These are phyloP conservation scores for Amphiprion percula DNA, from an alignment of 2,113 vertebrate genomes.

Conservation along the genomic window DNA sequence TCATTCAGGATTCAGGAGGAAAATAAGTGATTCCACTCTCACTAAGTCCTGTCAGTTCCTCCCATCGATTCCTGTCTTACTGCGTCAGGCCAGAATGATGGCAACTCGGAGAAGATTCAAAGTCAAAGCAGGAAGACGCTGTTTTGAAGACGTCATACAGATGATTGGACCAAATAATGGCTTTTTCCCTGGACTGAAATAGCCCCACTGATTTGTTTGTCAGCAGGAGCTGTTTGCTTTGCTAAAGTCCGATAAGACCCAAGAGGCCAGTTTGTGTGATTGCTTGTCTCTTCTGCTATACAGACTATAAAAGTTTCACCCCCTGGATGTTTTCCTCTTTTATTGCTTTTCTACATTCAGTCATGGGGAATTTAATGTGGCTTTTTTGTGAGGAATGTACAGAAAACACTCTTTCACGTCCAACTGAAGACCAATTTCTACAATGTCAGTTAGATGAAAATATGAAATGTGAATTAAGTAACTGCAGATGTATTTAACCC, in stretches of 20 bases:
- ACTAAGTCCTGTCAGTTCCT: conserved; percentile 1
- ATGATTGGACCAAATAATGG: conserved; percentile 56
- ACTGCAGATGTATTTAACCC: too few species aligned
- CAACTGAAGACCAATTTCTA: too few species aligned
- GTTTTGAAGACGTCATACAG: conserved; percentile 38
- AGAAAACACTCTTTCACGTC: too few species aligned
- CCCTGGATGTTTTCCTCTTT: too few species aligned
- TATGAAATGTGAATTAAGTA: too few species aligned
- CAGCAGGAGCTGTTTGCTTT: conserved; percentile 45
- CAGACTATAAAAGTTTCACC: too few species aligned
- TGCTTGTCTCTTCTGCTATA: neutral
- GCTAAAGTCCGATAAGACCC: conserved; percentile 53
- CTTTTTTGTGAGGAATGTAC: too few species aligned
- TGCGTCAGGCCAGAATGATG: conserved; percentile 21
- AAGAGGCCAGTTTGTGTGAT: conserved; percentile 10
- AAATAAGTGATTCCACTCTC: conserved; percentile 12
- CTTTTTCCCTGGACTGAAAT: conserved; percentile 28
- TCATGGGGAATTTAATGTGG: too few species aligned
- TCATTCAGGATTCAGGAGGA: conserved; percentile 1
- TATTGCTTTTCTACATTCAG: too few species aligned
- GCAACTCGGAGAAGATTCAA: conserved; percentile 17
- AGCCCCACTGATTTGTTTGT: conserved; percentile 48
- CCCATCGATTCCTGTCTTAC: conserved; percentile 36
- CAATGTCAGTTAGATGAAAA: too few species aligned
- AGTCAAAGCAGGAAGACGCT: conserved; percentile 41